Base-by-base conservation (phyloP, 2,888 invertebrate genomes). In the Agrochola lota region DNA sequence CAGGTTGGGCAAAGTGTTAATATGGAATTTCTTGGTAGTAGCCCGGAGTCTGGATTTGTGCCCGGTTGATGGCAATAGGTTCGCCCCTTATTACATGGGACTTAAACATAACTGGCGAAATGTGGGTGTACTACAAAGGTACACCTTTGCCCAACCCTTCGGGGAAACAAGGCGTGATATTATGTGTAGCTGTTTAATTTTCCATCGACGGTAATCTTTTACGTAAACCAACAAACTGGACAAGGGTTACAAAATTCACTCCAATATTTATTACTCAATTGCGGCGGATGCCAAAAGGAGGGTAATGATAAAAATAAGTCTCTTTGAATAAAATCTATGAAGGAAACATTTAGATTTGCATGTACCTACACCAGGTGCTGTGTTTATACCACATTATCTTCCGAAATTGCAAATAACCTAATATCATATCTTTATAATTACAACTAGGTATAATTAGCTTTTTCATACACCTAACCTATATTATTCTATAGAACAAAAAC, bases 401-500 rank as follows among this genome's bases (percentile, higher is more conserved):
- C 40, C 23, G 7, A 40, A 1, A 40, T 40, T 9, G 40, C 9
- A 23, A 35, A 23, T 62, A 3, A 12, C 15, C 0, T 12, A 26
- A 12, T 12, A 20, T 26, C 11, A 46, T 12, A 0, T 67, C 12
- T 52, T 52, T 30, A 52, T 15, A 57, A 30, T 57, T 23, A 30
- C 1, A 8, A 55, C 9, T 11, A n/a, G n/a, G n/a, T n/a, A 23
- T 49, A 49, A 17, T 74, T 11, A 59, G 17, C 26, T 46, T 62
- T 55, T 62, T 17, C 3, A 20, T 49, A 2, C 15, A 43, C 8
- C 20, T 17, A 30, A 43, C 46, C 15, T 20, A 23, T 35, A 35
- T 20, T 0, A 43, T 52, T 66, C 1, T 26, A 49, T 11, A 74
- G 15, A 69, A 80, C 59, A 64, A 46, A 64, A 84, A 84, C 59